These are phyloP conservation scores for Eulithis testata DNA, from an alignment of 2,888 invertebrate genomes.

Conservation along the genomic window DNA sequence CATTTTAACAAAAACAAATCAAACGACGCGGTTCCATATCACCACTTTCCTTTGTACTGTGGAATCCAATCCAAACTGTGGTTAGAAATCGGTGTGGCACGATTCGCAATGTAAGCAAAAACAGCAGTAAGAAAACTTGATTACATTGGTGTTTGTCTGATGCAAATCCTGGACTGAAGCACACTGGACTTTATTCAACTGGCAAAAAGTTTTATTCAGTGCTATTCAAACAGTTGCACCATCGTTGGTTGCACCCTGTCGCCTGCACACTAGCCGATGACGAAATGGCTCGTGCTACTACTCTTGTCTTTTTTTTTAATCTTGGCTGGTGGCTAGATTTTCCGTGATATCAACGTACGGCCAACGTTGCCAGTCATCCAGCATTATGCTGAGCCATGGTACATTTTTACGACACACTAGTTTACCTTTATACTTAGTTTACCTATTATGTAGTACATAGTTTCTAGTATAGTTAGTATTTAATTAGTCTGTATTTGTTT, in stretches of 20 bases:
- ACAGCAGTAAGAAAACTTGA: conserved; percentile 15
- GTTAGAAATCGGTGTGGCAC: conserved; percentile 2
- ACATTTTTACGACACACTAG: too few relatives aligned
- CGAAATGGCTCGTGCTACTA: too few relatives aligned
- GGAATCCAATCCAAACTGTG: conserved; percentile 16
- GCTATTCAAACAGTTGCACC: neutral
- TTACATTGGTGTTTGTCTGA: conserved; percentile 16
- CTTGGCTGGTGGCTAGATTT: too few relatives aligned
- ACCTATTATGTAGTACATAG: too few relatives aligned
- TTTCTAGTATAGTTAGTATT: too few relatives aligned
- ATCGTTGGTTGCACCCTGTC: neutral
- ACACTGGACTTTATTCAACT: conserved; percentile 4
- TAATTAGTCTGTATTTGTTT: too few relatives aligned
- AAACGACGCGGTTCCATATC: conserved; percentile 3
- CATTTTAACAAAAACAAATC: conserved; percentile 18
- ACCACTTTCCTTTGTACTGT: conserved; percentile 5
- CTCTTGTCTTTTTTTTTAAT: too few relatives aligned
- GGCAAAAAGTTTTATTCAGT: neutral
- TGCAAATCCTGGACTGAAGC: conserved; percentile 12
- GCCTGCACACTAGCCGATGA: neutral
- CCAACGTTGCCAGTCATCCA: too few relatives aligned
- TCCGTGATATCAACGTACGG: too few relatives aligned
- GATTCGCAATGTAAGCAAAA: conserved; percentile 16
- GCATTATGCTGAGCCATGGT: too few relatives aligned
- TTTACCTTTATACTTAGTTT: too few relatives aligned